Evolutionary conservation across 37 sponge, comb jelly and placozoan species (phyloP), one percentile per base, ranked within the genome.

Genomic region (Axinella damicornis): DNA sequence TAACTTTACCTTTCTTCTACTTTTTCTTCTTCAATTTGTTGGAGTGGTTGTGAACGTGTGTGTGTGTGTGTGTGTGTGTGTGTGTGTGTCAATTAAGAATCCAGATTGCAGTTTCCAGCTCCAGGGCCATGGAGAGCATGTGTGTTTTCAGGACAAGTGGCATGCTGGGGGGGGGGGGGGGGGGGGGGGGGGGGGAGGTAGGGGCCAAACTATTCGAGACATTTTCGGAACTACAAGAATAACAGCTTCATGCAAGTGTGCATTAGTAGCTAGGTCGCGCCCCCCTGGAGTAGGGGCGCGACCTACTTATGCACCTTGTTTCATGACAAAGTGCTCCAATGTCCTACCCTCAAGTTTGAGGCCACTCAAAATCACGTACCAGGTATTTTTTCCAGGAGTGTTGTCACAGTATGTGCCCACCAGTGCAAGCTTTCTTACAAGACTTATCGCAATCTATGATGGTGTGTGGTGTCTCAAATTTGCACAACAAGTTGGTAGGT

Each of bases 371-470:
- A n/a, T 69, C 12, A 17, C 76, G 55, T 28, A 93, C 93, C 89
- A 93, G 56, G 27, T 27, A 61, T 88, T 87, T 9, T 53, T 80
- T 1, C 95, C 92, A 37, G 74, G 82, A n/a, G 82, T 63, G 69
- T 96, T 96, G 19, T 80, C 84, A 82, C 97, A 96, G 69, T 91
- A 90, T 18, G 83, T 87, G 4, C 92, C 94, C 22, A 82, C 93
- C 93, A 37, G 81, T 85, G 66, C 96, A 96, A 2, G 55, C 73
- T 5, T 58, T 40, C 62, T 78, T 33, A 72, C 96, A 96, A 5
- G 88, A 54, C 69, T 57, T 72, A 57, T 92, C 89, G 69, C 96
- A 96, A 37, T 60, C 96, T 93, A 73, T 32, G 72, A 55, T 56
- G 37, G n/a, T n/a, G n/a, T n/a, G n/a, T n/a, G n/a, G n/a, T n/a